These are phyloP conservation scores for Linyphia triangularis DNA, from an alignment of 2,888 invertebrate species.

Conservation along the genomic window DNA sequence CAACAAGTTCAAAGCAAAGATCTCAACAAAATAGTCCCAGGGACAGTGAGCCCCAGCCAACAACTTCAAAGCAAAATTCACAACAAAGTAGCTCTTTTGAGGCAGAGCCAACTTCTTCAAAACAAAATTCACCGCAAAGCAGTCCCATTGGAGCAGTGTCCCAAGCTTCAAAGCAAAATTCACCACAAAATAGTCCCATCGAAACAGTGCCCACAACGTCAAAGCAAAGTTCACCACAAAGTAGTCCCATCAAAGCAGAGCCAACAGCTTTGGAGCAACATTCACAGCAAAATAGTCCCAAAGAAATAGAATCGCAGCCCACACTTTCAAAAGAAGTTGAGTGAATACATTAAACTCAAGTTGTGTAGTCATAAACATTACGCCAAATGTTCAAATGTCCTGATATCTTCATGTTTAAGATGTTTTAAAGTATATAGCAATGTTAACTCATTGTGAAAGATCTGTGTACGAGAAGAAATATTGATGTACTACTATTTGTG, in stretches of 20 bases:
- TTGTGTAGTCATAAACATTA: constrained; percentile 13
- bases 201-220: not conserved
- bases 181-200: not conserved
- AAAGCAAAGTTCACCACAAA: too few species aligned
- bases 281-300: not conserved
- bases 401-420: constrained; percentile 24
- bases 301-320: not conserved
- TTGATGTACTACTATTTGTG: constrained; percentile 31
- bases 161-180: not conserved
- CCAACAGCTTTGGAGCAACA: not conserved
- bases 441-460: not conserved
- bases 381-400: constrained; percentile 36
- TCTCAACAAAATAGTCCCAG: not conserved
- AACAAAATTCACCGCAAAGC: not conserved
- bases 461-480: constrained; percentile 4
- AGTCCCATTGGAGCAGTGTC: too few species aligned
- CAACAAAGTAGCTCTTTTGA: too few species aligned
- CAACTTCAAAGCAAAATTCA: not conserved
- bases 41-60: not conserved
- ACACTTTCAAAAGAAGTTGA: not conserved
- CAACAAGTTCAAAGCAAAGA: not conserved
- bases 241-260: too few species aligned
- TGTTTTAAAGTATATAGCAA: constrained; percentile 21
- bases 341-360: constrained; percentile 27
- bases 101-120: not conserved